Conservation (phyloP, 2,113 vertebrate species). For the Sigmodon hispidus region DNA sequence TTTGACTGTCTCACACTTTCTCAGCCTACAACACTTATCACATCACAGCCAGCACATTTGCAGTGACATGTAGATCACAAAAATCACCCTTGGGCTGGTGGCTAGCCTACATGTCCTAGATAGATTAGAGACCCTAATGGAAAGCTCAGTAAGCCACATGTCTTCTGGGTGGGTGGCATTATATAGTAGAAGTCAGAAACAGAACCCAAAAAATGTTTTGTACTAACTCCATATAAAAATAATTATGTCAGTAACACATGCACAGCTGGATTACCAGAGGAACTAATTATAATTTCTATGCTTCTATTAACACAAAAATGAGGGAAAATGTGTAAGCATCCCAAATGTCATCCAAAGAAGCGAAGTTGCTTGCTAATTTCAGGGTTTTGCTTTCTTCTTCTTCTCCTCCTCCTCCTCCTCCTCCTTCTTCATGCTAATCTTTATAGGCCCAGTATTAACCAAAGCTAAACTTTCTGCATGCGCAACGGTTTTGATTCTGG, state of each 20-base stretch:
- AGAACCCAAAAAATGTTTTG: neutral
- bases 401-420: too few species aligned
- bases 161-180: conserved; percentile 38
- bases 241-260: conserved; percentile 54
- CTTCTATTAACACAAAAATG: conserved; percentile 57
- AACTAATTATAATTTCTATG: conserved; percentile 55
- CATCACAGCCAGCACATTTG: neutral
- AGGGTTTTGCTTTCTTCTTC: neutral
- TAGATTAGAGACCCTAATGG: neutral
- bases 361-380: conserved; percentile 51
- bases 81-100: neutral
- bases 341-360: conserved; percentile 58
- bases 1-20: neutral
- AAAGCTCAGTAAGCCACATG: neutral
- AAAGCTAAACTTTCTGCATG: conserved; percentile 29
- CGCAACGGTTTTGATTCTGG: conserved; percentile 33
- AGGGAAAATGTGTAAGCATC: conserved; percentile 47
- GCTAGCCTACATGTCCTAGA: neutral
- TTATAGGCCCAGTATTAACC: conserved; percentile 44
- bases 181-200: conserved; percentile 47
- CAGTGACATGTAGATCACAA: neutral
- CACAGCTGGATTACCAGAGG: conserved; percentile 15
- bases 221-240: conserved; percentile 50
- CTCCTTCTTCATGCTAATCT: too few species aligned
- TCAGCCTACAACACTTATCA: neutral